Percentiles rank a stretch among this genome's conserved stretches.
phyloP scores from a whole-genome alignment of 2,797 vertebrate species.

The Platyrinchus mystaceus region DNA sequence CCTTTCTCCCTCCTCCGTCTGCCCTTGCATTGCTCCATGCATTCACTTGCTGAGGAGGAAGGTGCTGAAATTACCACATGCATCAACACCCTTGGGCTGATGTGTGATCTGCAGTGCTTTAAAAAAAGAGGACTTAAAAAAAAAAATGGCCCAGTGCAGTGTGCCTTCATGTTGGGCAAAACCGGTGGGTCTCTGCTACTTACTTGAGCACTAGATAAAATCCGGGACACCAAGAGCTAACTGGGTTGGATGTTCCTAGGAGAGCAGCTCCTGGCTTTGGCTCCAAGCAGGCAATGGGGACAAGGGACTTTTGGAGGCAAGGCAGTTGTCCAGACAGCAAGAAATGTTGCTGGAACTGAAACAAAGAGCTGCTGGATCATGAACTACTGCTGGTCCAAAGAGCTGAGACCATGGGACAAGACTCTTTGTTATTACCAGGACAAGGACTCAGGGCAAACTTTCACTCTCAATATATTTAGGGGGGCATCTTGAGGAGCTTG shows the following conservation, averaged over 20 bases:
- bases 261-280: background rate
- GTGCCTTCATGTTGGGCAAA: background rate
- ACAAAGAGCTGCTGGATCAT: background rate
- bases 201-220: background rate
- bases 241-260: background rate
- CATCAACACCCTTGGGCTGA: background rate
- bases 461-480: background rate
- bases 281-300: background rate
- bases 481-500: background rate
- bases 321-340: background rate
- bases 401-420: background rate
- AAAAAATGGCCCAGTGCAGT: background rate
- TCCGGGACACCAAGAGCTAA: background rate
- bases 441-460: background rate
- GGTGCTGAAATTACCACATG: background rate
- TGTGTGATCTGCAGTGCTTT: background rate
- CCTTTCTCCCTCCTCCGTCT: fast-evolving
- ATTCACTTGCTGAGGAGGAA: background rate
- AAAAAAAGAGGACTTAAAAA: background rate
- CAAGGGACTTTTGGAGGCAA: background rate
- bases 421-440: background rate
- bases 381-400: background rate
- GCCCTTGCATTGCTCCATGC: background rate
- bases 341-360: background rate
- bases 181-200: background rate